Base-by-base conservation (phyloP, 1,140 invertebrate species). In the Heliconius hermathena region DNA sequence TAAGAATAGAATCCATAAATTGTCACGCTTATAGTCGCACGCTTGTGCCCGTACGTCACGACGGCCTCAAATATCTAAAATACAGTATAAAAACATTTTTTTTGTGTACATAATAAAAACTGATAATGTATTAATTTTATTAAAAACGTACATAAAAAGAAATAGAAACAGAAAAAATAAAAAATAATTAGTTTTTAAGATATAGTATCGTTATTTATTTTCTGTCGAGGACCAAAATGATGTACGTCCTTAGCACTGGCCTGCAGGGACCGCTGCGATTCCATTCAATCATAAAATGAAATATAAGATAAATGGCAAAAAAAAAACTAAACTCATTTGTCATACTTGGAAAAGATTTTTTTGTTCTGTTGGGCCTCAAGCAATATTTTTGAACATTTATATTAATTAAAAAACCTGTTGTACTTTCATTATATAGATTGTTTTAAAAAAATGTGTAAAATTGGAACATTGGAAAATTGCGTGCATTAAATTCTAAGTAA, bases 291-390 rank as follows among this genome's bases (percentile, higher is more conserved):
- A 71, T 73, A 71, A 79, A 80, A 73, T 76, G 60, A 79, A 79
- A 79, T 79, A 66, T 72, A 49, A 71, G 46, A 36, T 71, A 66
- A 54, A 74, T 66, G 26, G 70, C 33, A 36, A 36, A 76, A 72
- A 49, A 79, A 74, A 52, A 75, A 3, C 66, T 71, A n/a, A 36
- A 66, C 74, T 80, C 78, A 80, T 80, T 80, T 80, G 78, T 80
- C 74, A 80, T 80, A 66, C 60, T 80, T 80, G 29, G 46, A 41
- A 74, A 73, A 76, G 41, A 75, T 72, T 79, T 75, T 79, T 74
- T 72, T 74, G 38, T 16, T 5, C 18, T 66, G 54, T 49, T 54
- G 54, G n/a, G 71, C 73, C 78, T 74, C 18, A 46, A 5, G 49
- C 73, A 73, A 70, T 52, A n/a, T 54, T 33, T 75, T 72, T 75